A percentile compares a stretch with the other conserved stretches of the same genome.
These are phyloP conservation scores for Apodemia duryi DNA, from an alignment of 2,888 invertebrate genomes.

Conservation along the genomic window DNA sequence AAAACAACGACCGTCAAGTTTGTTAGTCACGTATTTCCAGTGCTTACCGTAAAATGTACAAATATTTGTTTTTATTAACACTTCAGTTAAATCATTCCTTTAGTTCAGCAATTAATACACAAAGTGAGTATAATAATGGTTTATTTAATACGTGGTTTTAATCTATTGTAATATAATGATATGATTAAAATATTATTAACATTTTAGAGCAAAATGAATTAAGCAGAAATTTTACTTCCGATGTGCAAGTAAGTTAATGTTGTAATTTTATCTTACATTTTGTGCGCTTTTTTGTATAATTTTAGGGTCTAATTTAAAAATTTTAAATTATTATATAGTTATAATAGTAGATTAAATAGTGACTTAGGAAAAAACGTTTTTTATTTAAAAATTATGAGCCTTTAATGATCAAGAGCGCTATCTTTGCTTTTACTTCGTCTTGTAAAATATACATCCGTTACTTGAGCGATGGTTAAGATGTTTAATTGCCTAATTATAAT, in stretches of 20 bases:
- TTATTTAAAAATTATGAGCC: no score
- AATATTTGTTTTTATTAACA: not conserved
- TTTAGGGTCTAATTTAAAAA: no score
- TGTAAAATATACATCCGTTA: no score
- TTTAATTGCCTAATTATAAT: not conserved
- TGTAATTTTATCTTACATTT: not conserved
- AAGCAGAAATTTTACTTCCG: not conserved
- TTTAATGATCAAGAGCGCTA: no score
- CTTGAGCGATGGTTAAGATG: no score
- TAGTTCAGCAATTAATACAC: not conserved
- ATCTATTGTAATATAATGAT: not conserved
- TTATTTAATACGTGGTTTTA: not conserved
- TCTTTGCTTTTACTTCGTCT: no score
- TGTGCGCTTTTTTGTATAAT: no score
- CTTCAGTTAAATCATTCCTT: not conserved
- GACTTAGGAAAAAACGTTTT: no score
- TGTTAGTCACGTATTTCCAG: not conserved
- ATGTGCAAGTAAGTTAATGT: not conserved
- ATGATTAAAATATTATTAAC: not conserved
- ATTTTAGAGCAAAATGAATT: conserved; percentile 1
- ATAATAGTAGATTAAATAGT: no score
- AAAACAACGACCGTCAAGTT: not conserved
- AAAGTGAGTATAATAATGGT: not conserved
- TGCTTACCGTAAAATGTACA: not conserved
- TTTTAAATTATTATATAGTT: no score